Percentiles rank a stretch among this genome's conserved stretches.
These are phyloP conservation scores for Hemiprocne comata DNA, from an alignment of 2,113 vertebrate genomes.

Conservation along the genomic window DNA sequence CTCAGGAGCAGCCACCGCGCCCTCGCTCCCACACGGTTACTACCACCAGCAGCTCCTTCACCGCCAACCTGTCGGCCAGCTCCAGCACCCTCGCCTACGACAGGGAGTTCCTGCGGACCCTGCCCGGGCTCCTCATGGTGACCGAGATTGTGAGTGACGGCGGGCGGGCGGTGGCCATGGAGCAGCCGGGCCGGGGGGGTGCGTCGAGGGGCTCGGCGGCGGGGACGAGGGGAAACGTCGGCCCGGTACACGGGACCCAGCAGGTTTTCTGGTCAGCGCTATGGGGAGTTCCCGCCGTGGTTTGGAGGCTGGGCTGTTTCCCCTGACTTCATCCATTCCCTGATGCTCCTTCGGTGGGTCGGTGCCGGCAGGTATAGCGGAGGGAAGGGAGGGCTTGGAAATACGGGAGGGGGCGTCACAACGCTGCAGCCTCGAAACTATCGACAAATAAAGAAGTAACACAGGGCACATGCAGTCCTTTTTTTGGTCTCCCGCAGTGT, in stretches of 20 bases:
- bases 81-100: conserved; percentile 79
- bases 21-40: conserved; percentile 76
- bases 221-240: too few relatives aligned
- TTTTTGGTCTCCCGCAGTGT: fast-evolving
- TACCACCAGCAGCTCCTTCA: conserved; percentile 80
- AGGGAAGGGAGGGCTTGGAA: background rate
- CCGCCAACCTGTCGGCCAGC: conserved; percentile 74
- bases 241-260: background rate
- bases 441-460: fast-evolving
- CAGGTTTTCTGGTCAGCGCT: background rate
- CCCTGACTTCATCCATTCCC: fast-evolving
- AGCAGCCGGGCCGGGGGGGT: background rate
- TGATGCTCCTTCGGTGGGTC: fast-evolving
- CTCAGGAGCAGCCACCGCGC: conserved; percentile 69
- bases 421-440: background rate
- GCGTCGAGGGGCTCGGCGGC: background rate
- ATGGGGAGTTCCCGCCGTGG: background rate
- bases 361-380: background rate
- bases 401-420: background rate
- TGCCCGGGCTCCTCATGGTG: conserved; percentile 79
- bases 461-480: fast-evolving
- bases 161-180: background rate
- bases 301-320: background rate
- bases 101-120: conserved; percentile 77
- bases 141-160: conserved; percentile 80